Evolutionary conservation across 2,113 vertebrate genomes (phyloP), one percentile per base, ranked within the genome.

Genomic region (Notiomystis cincta): DNA sequence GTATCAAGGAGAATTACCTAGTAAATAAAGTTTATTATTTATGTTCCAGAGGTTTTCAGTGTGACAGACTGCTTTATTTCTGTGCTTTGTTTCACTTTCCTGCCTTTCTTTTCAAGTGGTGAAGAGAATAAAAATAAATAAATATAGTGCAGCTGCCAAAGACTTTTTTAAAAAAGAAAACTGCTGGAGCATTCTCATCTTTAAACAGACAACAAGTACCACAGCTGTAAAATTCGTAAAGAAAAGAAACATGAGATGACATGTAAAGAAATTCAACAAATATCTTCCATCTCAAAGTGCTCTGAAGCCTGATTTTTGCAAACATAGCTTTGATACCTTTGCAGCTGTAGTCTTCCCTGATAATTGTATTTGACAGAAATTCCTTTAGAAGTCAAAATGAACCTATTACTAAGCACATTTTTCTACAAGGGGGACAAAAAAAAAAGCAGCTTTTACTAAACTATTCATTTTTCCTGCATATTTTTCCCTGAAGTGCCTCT

Each of bases 331-430:
- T 94, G 82, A 96, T 94, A 92, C 40, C n/a, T 35, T 62, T 9
- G 2, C 64, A 67, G 35, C 11, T 53, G 40, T 30, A 60, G 64
- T 53, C 75, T 90, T 93, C 28, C 27, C 76, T 45, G 50, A 60
- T 94, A 93, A 92, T 42, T 71, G 8, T 23, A 50, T 92, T 88
- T 93, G 88, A 89, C 72, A 94, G 57, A 91, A 93, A 81, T 89
- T 70, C 50, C 57, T 92, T 95, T 28, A 89, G 37, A 88, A 92
- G 56, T 71, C 51, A 89, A 82, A 91, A 91, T 33, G 56, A 92
- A 80, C 38, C 62, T 83, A 50, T 66, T 90, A 62, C 69, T 83
- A 67, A 87, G 51, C 37, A 71, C 10, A 38, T 87, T 94, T 94
- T 81, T 23, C 69, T 78, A 60, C 60, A 72, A 54, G 6, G 10